phyloP scores from a whole-genome alignment of 2,113 vertebrate genomes.

The Silurus asotus region DNA sequence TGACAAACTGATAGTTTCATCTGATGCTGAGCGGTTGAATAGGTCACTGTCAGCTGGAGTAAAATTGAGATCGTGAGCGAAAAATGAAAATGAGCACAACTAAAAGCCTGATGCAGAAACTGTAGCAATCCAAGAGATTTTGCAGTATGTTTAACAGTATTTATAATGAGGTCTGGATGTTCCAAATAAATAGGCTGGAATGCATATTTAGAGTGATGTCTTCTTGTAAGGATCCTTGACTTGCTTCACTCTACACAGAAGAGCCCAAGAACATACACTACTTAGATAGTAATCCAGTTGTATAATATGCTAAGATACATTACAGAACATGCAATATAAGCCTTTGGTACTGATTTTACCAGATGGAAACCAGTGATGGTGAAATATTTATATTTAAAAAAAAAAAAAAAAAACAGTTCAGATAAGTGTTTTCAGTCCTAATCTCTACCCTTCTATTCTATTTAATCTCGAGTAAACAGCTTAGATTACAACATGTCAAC shows the following conservation, averaged over 20 bases:
- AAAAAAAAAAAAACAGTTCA: neutral
- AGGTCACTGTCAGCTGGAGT: neutral
- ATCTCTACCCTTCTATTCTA: constrained; percentile 22
- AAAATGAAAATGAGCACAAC: neutral
- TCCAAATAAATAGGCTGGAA: neutral
- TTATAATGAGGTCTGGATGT: neutral
- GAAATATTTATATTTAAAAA: neutral
- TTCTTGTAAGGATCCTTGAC: neutral
- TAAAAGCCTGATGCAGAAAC: neutral
- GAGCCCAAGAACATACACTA: neutral
- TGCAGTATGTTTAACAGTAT: neutral
- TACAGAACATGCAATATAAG: neutral
- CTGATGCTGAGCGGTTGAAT: constrained; percentile 27
- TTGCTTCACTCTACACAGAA: neutral
- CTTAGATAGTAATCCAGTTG: neutral
- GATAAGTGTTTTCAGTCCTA: neutral
- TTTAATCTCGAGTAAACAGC: constrained; percentile 51
- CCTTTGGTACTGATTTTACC: neutral
- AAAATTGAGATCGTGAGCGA: neutral
- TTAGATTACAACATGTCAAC: constrained; percentile 45
- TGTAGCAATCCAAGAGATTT: neutral
- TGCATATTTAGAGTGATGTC: neutral
- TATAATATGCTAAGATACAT: neutral
- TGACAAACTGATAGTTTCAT: constrained; percentile 42
- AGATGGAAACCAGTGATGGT: neutral